Conservation (phyloP, 2,797 vertebrate species). For the Nothura maculosa region DNA sequence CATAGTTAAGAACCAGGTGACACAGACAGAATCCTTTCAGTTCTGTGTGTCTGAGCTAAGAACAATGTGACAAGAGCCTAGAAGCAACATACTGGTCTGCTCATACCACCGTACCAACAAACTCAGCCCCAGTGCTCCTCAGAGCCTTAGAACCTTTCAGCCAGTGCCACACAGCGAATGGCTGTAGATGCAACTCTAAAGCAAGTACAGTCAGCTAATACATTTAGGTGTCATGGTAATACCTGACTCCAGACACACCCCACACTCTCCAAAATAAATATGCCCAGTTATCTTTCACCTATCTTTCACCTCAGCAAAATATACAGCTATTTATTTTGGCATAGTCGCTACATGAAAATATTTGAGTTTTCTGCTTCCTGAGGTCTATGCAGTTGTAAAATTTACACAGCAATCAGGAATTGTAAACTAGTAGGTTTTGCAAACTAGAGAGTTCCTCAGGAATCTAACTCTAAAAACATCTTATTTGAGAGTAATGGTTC, state of each 20-base stretch:
- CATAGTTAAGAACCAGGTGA: neutral
- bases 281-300: neutral
- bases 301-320: neutral
- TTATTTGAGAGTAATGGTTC: neutral
- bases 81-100: neutral
- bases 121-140: neutral
- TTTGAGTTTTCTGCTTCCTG: neutral
- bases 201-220: neutral
- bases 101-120: neutral
- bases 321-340: neutral
- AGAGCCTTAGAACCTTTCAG: neutral
- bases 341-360: neutral
- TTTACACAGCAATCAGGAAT: neutral
- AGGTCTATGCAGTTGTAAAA: neutral
- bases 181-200: neutral
- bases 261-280: too few relatives aligned
- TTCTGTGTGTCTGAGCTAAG: accelerated
- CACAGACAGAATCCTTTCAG: neutral
- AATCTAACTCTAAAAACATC: neutral
- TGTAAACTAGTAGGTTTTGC: neutral
- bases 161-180: neutral
- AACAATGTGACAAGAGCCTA: neutral
- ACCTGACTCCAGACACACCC: neutral
- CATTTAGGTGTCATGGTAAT: neutral
- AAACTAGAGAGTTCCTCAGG: neutral